Conservation (phyloP, 92 coral and sea anemone species). For the Chrysogorgia sp. region DNA sequence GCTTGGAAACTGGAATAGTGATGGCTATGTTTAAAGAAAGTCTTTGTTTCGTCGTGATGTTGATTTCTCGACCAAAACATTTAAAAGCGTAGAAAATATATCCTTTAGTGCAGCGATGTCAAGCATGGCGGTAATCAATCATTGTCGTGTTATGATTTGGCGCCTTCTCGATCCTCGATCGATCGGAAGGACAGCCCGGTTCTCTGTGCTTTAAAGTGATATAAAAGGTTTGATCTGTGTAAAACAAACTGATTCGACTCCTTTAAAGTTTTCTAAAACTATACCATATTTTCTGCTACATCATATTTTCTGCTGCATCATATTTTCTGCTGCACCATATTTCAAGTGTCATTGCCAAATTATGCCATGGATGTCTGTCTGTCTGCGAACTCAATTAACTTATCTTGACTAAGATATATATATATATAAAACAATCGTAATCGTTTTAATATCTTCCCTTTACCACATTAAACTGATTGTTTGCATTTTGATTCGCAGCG, state of each 20-base stretch:
- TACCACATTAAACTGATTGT: background rate
- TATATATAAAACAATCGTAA: background rate
- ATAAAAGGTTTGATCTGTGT: background rate
- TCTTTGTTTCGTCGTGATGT: background rate
- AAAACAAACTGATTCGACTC: background rate
- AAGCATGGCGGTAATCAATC: background rate
- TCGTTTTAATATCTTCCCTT: background rate
- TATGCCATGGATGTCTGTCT: too few species aligned
- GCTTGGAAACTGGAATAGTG: too few species aligned
- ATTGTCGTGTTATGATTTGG: background rate
- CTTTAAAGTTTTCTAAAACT: background rate
- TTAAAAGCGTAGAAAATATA: background rate
- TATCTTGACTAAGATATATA: too few species aligned
- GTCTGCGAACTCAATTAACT: too few species aligned
- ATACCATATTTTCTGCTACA: background rate
- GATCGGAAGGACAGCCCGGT: background rate
- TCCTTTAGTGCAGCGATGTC: background rate
- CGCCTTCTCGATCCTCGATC: background rate
- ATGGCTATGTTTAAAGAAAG: too few species aligned
- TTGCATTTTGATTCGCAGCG: background rate
- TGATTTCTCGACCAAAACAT: background rate
- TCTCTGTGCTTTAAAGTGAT: background rate
- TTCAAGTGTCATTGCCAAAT: too few species aligned
- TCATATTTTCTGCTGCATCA: background rate
- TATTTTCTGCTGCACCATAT: background rate